phyloP scores from a whole-genome alignment of 2,888 invertebrate genomes.

The Tiliacea aurago region DNA sequence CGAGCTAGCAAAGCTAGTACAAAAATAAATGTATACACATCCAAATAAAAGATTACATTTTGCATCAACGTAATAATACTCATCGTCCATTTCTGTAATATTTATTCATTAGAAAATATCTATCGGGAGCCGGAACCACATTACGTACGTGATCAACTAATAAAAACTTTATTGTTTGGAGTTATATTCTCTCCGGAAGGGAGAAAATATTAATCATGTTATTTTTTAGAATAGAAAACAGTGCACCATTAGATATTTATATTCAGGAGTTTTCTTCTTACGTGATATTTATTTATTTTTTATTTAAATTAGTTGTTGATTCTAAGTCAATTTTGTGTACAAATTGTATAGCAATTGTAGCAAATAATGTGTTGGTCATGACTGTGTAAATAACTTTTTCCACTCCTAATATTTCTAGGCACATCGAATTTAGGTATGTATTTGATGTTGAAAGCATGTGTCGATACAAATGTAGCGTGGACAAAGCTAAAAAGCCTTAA shows the following conservation, averaged over 20 bases:
- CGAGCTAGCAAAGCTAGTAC: no score
- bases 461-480: neutral
- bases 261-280: neutral
- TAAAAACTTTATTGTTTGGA: conserved; percentile 42
- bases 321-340: neutral
- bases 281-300: neutral
- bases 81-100: conserved; percentile 16
- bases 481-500: neutral
- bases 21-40: neutral
- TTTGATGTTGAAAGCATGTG: neutral
- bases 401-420: neutral
- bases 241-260: neutral
- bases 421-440: neutral
- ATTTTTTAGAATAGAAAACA: conserved; percentile 24
- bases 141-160: conserved; percentile 21
- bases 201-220: conserved; percentile 19
- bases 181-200: conserved; percentile 17
- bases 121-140: conserved; percentile 24
- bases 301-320: neutral
- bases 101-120: conserved; percentile 51
- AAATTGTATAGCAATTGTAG: neutral
- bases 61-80: conserved; percentile 12
- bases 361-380: neutral
- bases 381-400: neutral
- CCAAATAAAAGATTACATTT: neutral